phyloP scores from a whole-genome alignment of 2,797 vertebrate genomes.

The Hybognathus amarus region DNA sequence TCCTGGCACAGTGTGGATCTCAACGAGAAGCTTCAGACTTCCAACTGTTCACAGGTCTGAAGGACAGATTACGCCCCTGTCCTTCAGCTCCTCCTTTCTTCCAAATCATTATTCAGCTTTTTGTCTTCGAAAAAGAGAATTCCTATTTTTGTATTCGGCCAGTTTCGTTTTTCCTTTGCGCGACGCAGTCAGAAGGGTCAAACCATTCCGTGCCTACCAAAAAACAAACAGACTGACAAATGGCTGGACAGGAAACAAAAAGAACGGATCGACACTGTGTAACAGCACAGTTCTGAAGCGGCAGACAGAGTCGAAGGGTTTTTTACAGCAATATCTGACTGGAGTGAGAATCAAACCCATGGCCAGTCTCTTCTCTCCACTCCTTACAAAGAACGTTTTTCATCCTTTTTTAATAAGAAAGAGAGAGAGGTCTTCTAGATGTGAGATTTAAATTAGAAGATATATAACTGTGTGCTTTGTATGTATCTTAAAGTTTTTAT shows the following conservation, averaged over 20 bases:
- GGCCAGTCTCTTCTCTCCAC: conserved; percentile 56
- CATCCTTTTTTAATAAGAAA: conserved; percentile 27
- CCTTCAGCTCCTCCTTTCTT: conserved; percentile 50
- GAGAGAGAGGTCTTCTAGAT: conserved; percentile 45
- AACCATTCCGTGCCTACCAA: conserved; percentile 88
- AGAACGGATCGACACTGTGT: conserved; percentile 19
- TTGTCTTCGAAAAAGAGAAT: conserved; percentile 68
- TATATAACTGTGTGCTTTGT: conserved; percentile 65
- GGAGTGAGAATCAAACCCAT: conserved; percentile 47
- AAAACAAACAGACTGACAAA: conserved; percentile 48
- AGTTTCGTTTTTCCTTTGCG: conserved; percentile 72
- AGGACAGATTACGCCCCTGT: conserved; percentile 65
- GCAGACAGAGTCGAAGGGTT: conserved; percentile 21
- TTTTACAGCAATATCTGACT: conserved; percentile 53
- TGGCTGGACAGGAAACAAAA: conserved; percentile 26
- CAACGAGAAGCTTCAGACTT: conserved; percentile 28
- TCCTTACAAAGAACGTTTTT: conserved; percentile 28
- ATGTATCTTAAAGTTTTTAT: conserved; percentile 84
- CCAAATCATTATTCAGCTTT: conserved; percentile 55
- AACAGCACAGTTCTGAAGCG: conserved; percentile 21
- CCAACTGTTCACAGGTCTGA: conserved; percentile 56
- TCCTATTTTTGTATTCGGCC: conserved; percentile 82
- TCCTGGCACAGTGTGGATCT: conserved; percentile 22
- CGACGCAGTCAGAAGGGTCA: conserved; percentile 72
- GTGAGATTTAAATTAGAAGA: conserved; percentile 66